Percentiles rank a stretch among this genome's conserved stretches.
Conservation (phyloP, 2,797 vertebrate genomes). For the Sebastes itinus region DNA sequence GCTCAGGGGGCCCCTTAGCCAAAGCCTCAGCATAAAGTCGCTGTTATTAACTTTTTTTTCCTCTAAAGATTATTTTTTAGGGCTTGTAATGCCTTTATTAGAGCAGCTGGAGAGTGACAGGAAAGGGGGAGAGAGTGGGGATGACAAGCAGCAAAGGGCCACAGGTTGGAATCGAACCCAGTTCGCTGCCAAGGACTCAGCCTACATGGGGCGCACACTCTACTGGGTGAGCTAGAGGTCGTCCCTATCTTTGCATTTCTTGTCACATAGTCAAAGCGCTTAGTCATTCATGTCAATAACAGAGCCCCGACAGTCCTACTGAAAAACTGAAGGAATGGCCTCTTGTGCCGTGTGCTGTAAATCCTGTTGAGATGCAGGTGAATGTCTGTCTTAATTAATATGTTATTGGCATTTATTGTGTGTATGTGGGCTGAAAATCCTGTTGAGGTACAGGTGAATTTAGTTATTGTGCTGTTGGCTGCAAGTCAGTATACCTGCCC, state of each 20-base stretch:
- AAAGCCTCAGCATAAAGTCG: not conserved
- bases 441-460: not conserved
- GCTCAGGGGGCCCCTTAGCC: not conserved
- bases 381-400: not conserved
- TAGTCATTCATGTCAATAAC: not conserved
- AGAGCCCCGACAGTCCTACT: not conserved
- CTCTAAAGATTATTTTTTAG: no score
- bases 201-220: no score
- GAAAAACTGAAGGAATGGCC: not conserved
- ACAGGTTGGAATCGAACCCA: no score
- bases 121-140: no score
- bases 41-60: not conserved
- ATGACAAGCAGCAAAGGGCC: no score
- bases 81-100: no score
- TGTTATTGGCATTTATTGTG: not conserved
- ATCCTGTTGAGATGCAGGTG: not conserved
- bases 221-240: no score
- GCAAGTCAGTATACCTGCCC: not conserved
- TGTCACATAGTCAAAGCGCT: not conserved
- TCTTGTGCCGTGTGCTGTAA: not conserved
- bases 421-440: not conserved
- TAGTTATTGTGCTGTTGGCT: not conserved
- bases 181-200: no score
- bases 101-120: no score
- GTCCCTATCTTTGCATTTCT: not conserved